phyloP scores from a whole-genome alignment of 2,888 invertebrate genomes.

The Caradrina clavipalpis region DNA sequence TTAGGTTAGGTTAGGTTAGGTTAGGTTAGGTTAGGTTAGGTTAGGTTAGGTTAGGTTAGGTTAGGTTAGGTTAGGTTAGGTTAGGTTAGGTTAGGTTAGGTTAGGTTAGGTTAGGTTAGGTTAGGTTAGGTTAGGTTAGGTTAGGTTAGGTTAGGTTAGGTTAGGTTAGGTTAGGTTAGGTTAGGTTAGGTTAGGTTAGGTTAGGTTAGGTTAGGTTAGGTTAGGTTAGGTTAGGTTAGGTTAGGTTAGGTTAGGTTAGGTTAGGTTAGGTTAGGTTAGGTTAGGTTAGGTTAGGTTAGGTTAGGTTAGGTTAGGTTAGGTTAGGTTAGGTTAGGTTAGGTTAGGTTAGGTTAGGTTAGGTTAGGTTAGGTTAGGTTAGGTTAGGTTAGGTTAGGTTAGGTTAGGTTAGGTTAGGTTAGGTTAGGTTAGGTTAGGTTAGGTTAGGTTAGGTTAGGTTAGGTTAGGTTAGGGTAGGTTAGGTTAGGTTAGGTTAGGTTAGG shows the following conservation, averaged over 20 bases:
- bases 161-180: conserved; percentile 31
- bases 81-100: conserved; percentile 37
- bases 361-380: conserved; percentile 41
- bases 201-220: conserved; percentile 38
- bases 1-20: conserved; percentile 43
- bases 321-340: conserved; percentile 20
- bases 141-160: conserved; percentile 34
- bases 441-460: conserved; percentile 32
- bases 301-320: conserved; percentile 23
- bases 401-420: conserved; percentile 58
- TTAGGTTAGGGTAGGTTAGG: conserved; percentile 10
- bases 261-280: conserved; percentile 34
- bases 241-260: conserved; percentile 62
- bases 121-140: conserved; percentile 32
- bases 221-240: conserved; percentile 42
- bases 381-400: conserved; percentile 51
- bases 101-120: conserved; percentile 36
- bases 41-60: conserved; percentile 30
- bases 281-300: conserved; percentile 34
- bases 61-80: conserved; percentile 37
- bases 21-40: conserved; percentile 43
- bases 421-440: conserved; percentile 33
- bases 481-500: conserved; percentile 36
- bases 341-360: conserved; percentile 36
- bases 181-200: conserved; percentile 28